Evolutionary conservation across 2,888 invertebrate genomes (phyloP), one percentile per base, ranked within the genome.

Genomic region (Byasa hedistus): DNA sequence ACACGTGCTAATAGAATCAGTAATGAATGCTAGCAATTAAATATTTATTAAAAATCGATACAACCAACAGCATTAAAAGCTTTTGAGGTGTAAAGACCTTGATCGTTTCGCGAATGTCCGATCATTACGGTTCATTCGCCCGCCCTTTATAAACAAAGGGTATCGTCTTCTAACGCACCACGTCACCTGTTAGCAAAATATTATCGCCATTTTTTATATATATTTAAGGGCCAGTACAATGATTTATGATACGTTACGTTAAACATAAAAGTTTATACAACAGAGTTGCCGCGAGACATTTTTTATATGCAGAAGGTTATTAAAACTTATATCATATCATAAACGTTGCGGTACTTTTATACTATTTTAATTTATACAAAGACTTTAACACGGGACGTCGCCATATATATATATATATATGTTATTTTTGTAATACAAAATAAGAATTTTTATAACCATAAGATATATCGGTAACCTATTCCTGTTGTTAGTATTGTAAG

Each of bases 61-160:
- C 36, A 22, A 64, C 52, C 39, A 24, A 39, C 57, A 56, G 56
- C 36, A 61, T 67, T 64, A 58, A 54, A 44, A 44, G 60, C 60
- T 64, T 64, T 51, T 55, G 36, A 21, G 39, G 51, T 62, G n/a
- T 57, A 36, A 67, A 67, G 61, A 64, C 57, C 64, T 67, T 67
- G 64, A 60, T 61, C 57, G 60, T 64, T 60, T 57, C 23, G 54
- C 60, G 56, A 64, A 60, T 61, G 67, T 61, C 67, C 67, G 64
- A 68, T 61, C 67, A 61, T 64, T 44, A 61, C 39, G 57, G 71
- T 70, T 72, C 70, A 62, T 70, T 72, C 67, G 69, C 62, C 58
- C 68, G 70, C 71, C 72, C 71, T 69, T 71, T 71, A 61, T 64
- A 70, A 71, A 71, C 67, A 69, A 69, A 71, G 70, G 70, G 70